Conservation (phyloP, 1,140 invertebrate species). For the Megathymus violae region DNA sequence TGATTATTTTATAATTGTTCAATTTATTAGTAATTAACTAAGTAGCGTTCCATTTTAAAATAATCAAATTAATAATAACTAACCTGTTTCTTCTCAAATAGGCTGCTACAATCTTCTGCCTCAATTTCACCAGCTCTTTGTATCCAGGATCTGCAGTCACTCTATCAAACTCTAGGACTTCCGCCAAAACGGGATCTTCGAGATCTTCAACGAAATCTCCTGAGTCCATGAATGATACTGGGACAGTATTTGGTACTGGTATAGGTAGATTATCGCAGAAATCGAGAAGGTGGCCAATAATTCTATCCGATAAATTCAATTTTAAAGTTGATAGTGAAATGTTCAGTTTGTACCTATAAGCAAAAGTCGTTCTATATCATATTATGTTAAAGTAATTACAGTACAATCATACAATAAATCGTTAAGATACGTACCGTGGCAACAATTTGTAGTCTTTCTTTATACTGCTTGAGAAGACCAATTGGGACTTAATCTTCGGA, state of each 20-base stretch:
- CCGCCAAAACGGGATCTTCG: slow-evolving; percentile 56
- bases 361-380: slow-evolving; percentile 2
- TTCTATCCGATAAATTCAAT: slow-evolving; percentile 91
- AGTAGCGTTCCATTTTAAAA: too few relatives aligned
- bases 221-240: slow-evolving; percentile 76
- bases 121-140: slow-evolving; percentile 68
- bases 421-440: slow-evolving; percentile 84
- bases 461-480: slow-evolving; percentile 90
- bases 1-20: too few relatives aligned
- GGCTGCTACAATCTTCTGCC: slow-evolving; percentile 78
- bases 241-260: slow-evolving; percentile 80
- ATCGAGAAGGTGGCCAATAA: slow-evolving; percentile 87
- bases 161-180: slow-evolving; percentile 57
- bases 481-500: slow-evolving; percentile 87
- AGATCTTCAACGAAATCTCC: slow-evolving; percentile 66
- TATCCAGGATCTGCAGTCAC: slow-evolving; percentile 70
- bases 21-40: neutral
- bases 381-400: too few relatives aligned
- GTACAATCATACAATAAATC: neutral
- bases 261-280: slow-evolving; percentile 88
- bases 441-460: slow-evolving; percentile 90
- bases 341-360: slow-evolving; percentile 90
- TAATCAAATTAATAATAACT: slow-evolving; percentile 31
- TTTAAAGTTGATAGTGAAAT: slow-evolving; percentile 89
- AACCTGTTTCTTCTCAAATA: slow-evolving; percentile 79